Evolutionary conservation across 2,888 invertebrate genomes (phyloP).

Genomic region (Herminia tarsipennalis): DNA sequence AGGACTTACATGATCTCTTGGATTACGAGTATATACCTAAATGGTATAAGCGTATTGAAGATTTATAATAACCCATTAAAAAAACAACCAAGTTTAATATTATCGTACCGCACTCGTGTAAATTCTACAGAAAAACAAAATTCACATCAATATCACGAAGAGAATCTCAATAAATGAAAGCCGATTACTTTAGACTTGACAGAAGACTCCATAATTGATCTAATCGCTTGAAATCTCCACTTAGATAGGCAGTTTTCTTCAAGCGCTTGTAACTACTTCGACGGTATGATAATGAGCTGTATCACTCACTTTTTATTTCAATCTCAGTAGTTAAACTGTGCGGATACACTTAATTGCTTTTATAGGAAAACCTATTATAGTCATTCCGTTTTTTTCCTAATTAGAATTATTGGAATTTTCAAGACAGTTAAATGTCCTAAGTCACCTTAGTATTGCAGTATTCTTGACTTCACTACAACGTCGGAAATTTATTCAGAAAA

Average conservation of each 20-base stretch:
- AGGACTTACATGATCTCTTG: too few relatives aligned
- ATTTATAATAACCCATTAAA: too few relatives aligned
- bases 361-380: conserved; percentile 33
- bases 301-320: conserved; percentile 32
- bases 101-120: too few relatives aligned
- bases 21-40: too few relatives aligned
- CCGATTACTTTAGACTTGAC: neutral
- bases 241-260: neutral
- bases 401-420: conserved; percentile 31
- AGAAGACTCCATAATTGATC: neutral
- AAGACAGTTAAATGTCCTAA: conserved; percentile 20
- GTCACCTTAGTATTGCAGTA: conserved; percentile 5
- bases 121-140: too few relatives aligned
- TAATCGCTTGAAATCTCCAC: neutral
- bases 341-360: conserved; percentile 34
- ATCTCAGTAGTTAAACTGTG: conserved; percentile 10
- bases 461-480: conserved; percentile 4
- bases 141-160: too few relatives aligned
- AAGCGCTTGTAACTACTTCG: conserved; percentile 1
- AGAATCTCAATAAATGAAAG: neutral
- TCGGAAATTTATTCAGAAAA: too few relatives aligned
- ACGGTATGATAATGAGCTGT: conserved; percentile 33
- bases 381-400: conserved; percentile 32
- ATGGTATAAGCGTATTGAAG: too few relatives aligned
- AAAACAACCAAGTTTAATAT: too few relatives aligned